Conservation (phyloP, 2,888 invertebrate species). For the Ochlodes sylvanus region DNA sequence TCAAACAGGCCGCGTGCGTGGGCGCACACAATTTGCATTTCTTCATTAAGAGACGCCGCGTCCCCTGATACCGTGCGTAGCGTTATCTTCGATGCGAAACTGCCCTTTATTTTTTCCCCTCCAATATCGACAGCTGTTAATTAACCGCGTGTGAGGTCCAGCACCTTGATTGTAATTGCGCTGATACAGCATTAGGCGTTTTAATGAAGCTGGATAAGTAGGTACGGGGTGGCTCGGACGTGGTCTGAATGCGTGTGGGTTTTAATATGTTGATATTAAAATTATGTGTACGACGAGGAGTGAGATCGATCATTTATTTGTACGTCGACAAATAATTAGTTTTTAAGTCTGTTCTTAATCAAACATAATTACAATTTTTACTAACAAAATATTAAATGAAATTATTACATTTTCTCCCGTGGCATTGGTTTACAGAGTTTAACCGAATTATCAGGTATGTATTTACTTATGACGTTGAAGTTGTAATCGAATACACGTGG, state of each 20-base stretch:
- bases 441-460: no score
- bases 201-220: slow-evolving; percentile 41
- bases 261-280: background rate
- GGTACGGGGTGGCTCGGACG: slow-evolving; percentile 13
- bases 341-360: no score
- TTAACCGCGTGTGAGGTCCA: slow-evolving; percentile 59
- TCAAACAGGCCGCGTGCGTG: slow-evolving; percentile 50
- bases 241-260: slow-evolving; percentile 35
- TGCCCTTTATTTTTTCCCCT: slow-evolving; percentile 44
- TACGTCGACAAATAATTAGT: no score
- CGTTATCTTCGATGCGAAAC: slow-evolving; percentile 43
- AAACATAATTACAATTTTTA: no score
- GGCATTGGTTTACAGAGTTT: no score
- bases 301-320: no score
- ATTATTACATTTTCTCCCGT: no score
- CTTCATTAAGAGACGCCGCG: slow-evolving; percentile 49
- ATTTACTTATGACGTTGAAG: no score
- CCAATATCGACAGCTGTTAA: slow-evolving; percentile 53
- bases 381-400: no score
- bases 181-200: slow-evolving; percentile 46
- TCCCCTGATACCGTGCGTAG: slow-evolving; percentile 35
- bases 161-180: slow-evolving; percentile 55
- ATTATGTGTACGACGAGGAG: no score
- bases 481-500: background rate
- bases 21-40: slow-evolving; percentile 56